Percentiles rank a stretch among this genome's conserved stretches.
phyloP scores from a whole-genome alignment of 1,140 invertebrate species.

The Papilio glaucus region DNA sequence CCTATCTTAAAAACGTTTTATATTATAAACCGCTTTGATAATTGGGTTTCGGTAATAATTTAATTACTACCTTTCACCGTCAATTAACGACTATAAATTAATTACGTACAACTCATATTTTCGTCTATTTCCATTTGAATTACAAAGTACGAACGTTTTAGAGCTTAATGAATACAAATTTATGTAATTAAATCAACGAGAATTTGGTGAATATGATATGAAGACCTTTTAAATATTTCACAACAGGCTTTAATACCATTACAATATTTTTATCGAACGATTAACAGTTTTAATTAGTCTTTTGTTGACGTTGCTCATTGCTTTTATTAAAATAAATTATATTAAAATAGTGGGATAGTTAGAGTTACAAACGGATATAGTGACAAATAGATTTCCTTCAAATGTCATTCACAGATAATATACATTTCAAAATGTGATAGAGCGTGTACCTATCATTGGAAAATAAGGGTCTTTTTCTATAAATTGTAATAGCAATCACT shows the following conservation, averaged over 20 bases:
- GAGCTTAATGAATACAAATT: background rate
- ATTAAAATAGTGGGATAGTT: background rate
- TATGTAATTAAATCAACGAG: background rate
- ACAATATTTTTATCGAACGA: background rate
- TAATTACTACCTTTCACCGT: background rate
- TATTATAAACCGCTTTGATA: background rate
- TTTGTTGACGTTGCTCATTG: too few relatives aligned
- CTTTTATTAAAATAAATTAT: too few relatives aligned
- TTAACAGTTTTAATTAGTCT: too few relatives aligned
- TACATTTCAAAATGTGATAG: constrained; percentile 31
- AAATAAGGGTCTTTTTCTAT: constrained; percentile 47
- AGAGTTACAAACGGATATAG: background rate
- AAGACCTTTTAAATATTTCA: background rate
- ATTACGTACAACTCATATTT: background rate
- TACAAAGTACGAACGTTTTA: constrained; percentile 1
- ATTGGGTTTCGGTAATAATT: background rate
- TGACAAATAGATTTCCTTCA: background rate
- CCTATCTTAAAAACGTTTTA: too few relatives aligned
- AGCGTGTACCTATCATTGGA: constrained; percentile 33
- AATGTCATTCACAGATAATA: constrained; percentile 8
- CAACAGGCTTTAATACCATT: background rate
- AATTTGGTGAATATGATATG: background rate
- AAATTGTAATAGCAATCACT: constrained; percentile 58
- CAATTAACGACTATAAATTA: constrained; percentile 6
- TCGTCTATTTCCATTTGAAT: background rate